A percentile compares a stretch with the other conserved stretches of the same genome.
phyloP scores from a whole-genome alignment of 2,797 vertebrate species.

The Alfaro cultratus region DNA sequence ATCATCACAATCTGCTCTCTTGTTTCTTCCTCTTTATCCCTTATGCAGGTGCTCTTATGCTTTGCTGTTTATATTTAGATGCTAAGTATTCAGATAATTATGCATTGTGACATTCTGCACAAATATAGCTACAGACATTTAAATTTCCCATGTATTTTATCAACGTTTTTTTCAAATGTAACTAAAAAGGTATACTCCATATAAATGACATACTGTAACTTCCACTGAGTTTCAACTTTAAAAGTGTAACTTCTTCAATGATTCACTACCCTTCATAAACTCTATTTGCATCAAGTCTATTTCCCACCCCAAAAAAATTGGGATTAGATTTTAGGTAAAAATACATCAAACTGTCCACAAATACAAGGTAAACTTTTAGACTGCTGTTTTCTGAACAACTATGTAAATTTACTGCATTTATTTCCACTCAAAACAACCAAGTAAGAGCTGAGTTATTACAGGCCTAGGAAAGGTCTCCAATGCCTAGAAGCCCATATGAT shows the following conservation, averaged over 20 bases:
- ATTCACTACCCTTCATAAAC: background rate
- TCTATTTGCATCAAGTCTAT: background rate
- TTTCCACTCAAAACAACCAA: background rate
- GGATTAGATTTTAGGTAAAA: background rate
- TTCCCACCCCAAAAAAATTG: background rate
- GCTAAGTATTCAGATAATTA: background rate
- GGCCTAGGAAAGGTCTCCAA: background rate
- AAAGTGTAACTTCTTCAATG: background rate
- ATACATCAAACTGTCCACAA: background rate
- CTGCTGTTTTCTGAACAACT: background rate
- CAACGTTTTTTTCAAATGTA: background rate
- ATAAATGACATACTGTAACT: background rate
- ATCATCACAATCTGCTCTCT: slow-evolving; percentile 27
- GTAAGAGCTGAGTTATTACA: slow-evolving; percentile 7
- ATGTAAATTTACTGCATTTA: background rate
- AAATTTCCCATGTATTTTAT: background rate
- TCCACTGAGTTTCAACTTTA: background rate
- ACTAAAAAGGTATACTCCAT: background rate
- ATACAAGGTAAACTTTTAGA: background rate
- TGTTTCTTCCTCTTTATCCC: slow-evolving; percentile 1
- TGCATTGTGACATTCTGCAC: background rate
- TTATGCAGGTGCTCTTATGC: background rate
- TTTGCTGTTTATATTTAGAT: slow-evolving; percentile 2
- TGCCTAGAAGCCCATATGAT: background rate
- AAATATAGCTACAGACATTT: slow-evolving; percentile 1